Evolutionary conservation across 2,113 vertebrate species (phyloP).

Genomic region (Lichenostomus cassidix): DNA sequence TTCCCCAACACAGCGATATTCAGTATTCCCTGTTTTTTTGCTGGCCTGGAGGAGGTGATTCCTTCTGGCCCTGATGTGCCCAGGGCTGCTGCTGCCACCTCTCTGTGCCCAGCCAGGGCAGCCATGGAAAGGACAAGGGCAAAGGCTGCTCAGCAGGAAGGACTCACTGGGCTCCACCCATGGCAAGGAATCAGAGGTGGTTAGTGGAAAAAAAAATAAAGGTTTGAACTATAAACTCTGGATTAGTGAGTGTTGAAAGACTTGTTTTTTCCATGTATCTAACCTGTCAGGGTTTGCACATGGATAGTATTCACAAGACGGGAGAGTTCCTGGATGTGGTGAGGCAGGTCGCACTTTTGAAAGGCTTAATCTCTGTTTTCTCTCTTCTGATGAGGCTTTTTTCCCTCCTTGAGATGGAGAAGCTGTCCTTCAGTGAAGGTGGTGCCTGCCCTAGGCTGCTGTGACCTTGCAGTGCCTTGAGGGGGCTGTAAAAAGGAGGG

Average conservation of each 20-base stretch:
- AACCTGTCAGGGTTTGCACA: neutral
- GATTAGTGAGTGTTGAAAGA: neutral
- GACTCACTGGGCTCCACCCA: neutral
- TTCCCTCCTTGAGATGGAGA: neutral
- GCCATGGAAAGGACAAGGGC: neutral
- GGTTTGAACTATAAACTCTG: neutral
- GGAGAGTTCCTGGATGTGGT: neutral
- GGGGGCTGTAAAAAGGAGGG: neutral
- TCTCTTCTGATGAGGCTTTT: neutral
- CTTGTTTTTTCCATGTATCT: neutral
- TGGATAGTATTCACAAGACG: neutral
- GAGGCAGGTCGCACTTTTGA: neutral
- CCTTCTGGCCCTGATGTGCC: neutral
- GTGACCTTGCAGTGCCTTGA: neutral
- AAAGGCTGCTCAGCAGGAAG: neutral
- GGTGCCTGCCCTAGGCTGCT: neutral
- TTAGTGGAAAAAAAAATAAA: neutral
- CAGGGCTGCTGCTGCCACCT: neutral
- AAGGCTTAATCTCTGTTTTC: neutral
- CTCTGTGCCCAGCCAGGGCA: neutral
- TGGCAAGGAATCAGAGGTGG: neutral
- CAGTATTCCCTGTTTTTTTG: neutral
- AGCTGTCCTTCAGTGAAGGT: neutral
- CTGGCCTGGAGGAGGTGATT: neutral
- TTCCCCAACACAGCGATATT: neutral